Percentiles rank a stretch among this genome's conserved stretches.
These are phyloP conservation scores for Volucella bombylans DNA, from an alignment of 2,888 invertebrate species.

Conservation along the genomic window DNA sequence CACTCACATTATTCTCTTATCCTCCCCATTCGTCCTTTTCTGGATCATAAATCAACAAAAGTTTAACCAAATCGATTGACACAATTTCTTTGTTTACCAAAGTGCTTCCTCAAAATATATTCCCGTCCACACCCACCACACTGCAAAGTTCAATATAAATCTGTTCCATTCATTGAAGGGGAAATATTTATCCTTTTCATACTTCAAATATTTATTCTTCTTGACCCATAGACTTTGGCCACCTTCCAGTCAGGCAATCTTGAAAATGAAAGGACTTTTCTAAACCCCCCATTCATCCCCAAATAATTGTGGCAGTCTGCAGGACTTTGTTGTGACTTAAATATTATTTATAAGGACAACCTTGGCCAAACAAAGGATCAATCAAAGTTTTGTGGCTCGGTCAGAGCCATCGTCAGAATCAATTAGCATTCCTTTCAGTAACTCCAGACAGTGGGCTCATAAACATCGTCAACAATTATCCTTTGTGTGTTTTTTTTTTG, in stretches of 20 bases:
- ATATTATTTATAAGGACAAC: slow-evolving; percentile 43
- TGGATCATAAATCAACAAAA: slow-evolving; percentile 36
- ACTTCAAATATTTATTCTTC: slow-evolving; percentile 32
- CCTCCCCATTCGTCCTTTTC: not conserved
- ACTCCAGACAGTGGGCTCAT: slow-evolving; percentile 19
- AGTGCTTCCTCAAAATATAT: slow-evolving; percentile 12
- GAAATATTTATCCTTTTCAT: slow-evolving; percentile 23
- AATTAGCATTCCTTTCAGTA: slow-evolving; percentile 47
- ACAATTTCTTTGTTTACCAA: slow-evolving; percentile 34
- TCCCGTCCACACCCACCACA: not conserved
- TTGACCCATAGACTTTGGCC: slow-evolving; percentile 20
- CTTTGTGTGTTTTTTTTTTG: slow-evolving; percentile 15
- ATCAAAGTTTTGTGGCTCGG: slow-evolving; percentile 32
- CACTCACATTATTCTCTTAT: not conserved
- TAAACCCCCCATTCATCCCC: not conserved
- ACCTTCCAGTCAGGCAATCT: slow-evolving; percentile 19
- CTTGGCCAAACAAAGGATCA: slow-evolving; percentile 48
- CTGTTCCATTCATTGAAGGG: slow-evolving; percentile 6
- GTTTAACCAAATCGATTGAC: slow-evolving; percentile 42
- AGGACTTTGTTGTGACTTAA: slow-evolving; percentile 12
- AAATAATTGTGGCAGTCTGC: not conserved
- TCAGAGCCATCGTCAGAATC: slow-evolving; percentile 26
- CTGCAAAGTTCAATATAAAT: slow-evolving; percentile 8
- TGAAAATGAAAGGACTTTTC: slow-evolving; percentile 24
- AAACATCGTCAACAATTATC: slow-evolving; percentile 42